A percentile compares a stretch with the other conserved stretches of the same genome.
Conservation (phyloP, 2,113 vertebrate species). For the Casuarius casuarius region DNA sequence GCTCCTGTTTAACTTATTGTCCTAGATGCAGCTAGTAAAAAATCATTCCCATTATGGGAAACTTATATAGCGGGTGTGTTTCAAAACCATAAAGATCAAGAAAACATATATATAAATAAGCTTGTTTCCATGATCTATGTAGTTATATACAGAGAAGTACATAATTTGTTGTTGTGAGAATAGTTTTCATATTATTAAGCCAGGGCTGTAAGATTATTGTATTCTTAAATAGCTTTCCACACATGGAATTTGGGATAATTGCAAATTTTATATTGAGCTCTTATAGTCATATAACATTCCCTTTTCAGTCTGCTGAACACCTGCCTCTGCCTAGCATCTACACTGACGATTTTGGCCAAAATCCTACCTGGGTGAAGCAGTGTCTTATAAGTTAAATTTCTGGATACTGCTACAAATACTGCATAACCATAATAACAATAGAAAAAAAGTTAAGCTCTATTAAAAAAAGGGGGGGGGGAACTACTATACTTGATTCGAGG, state of each 20-base stretch:
- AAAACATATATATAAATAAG: neutral
- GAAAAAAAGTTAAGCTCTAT: neutral
- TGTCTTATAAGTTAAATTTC: neutral
- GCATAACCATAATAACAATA: neutral
- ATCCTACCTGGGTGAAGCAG: neutral
- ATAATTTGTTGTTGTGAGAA: neutral
- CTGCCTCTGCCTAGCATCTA: neutral
- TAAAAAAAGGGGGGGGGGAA: neutral
- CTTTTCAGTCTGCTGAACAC: neutral
- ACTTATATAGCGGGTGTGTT: rapidly evolving
- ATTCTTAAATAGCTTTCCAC: neutral
- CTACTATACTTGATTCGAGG: neutral
- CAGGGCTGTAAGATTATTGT: neutral
- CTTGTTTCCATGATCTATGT: neutral
- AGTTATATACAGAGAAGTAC: neutral
- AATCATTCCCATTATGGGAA: neutral
- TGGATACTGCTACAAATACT: neutral
- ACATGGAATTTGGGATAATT: neutral
- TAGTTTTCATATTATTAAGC: neutral
- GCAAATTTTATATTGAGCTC: neutral
- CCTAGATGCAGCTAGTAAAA: neutral
- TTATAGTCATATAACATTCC: neutral
- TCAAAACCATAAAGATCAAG: neutral
- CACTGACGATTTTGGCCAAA: neutral
- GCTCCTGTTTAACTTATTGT: too few relatives aligned